Conservation (phyloP, 2,797 vertebrate genomes). For the Percopsis omiscomaycus region DNA sequence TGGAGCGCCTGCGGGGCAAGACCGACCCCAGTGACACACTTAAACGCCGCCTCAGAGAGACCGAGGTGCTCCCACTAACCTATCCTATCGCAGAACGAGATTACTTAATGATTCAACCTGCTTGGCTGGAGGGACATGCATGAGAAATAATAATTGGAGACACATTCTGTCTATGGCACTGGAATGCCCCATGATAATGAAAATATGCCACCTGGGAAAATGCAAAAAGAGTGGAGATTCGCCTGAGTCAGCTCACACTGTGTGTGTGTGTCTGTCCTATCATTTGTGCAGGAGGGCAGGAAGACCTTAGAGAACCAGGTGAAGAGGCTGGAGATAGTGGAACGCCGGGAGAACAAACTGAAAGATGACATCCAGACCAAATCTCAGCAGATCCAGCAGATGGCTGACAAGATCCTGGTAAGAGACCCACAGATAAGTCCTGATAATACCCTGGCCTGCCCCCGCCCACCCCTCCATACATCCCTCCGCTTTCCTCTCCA, state of each 20-base stretch:
- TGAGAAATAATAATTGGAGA: background rate
- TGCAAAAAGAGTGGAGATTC: background rate
- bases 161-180: background rate
- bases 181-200: background rate
- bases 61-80: constrained; percentile 79
- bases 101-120: background rate
- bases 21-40: constrained; percentile 93
- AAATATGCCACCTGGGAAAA: too few relatives aligned
- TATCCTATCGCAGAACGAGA: too few relatives aligned
- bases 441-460: constrained; percentile 45
- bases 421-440: constrained; percentile 64
- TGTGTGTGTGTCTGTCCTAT: constrained; percentile 16
- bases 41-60: constrained; percentile 90
- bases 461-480: constrained; percentile 33
- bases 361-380: constrained; percentile 83
- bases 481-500: constrained; percentile 11
- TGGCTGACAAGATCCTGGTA: constrained; percentile 95
- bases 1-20: constrained; percentile 90
- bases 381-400: constrained; percentile 98
- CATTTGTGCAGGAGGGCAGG: constrained; percentile 86
- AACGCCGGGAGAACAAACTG: constrained; percentile 94
- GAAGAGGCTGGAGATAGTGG: constrained; percentile 95
- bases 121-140: background rate
- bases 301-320: constrained; percentile 98
- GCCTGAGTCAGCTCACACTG: constrained; percentile 2